Evolutionary conservation across 35 echinoderm and acorn worm genomes (phyloP).

Genomic region (Amphiura filiformis): DNA sequence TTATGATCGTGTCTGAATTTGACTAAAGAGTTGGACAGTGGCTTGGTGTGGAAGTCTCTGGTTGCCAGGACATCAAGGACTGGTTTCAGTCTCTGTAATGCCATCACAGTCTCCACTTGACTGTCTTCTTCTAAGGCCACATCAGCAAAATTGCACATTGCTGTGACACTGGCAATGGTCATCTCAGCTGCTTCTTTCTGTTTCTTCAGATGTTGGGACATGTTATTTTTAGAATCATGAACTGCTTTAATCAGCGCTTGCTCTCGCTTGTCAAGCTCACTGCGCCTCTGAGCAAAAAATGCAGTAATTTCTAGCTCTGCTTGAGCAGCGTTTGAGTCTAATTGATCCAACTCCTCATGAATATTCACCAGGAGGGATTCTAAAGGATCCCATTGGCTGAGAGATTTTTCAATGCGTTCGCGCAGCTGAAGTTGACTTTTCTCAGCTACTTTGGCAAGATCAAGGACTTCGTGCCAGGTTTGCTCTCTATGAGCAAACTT

Average conservation of each 20-base stretch:
- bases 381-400: constrained; percentile 17
- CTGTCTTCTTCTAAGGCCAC: constrained; percentile 21
- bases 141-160: constrained; percentile 42
- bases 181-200: constrained; percentile 65
- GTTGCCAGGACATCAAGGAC: constrained; percentile 20
- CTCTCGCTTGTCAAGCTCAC: constrained; percentile 43
- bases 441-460: constrained; percentile 38
- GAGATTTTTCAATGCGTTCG: constrained; percentile 43
- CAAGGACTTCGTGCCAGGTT: constrained; percentile 13
- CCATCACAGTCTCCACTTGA: constrained; percentile 31
- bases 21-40: constrained; percentile 40
- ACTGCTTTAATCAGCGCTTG: constrained; percentile 23
- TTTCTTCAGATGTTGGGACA: constrained; percentile 23
- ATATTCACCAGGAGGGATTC: constrained; percentile 49
- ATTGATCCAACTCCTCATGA: constrained; percentile 17
- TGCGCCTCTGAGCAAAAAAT: constrained; percentile 16
- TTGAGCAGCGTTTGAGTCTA: constrained; percentile 33
- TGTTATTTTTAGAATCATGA: constrained; percentile 14
- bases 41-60: constrained; percentile 36
- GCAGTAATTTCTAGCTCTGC: constrained; percentile 23
- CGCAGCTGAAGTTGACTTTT: constrained; percentile 18
- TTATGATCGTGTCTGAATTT: constrained; percentile 45
- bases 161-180: constrained; percentile 36
- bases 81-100: constrained; percentile 38
- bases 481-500: constrained; percentile 26